A percentile compares a stretch with the other conserved stretches of the same genome.
Conservation (phyloP, 2,113 vertebrate genomes). For the Rhinolophus sinicus region DNA sequence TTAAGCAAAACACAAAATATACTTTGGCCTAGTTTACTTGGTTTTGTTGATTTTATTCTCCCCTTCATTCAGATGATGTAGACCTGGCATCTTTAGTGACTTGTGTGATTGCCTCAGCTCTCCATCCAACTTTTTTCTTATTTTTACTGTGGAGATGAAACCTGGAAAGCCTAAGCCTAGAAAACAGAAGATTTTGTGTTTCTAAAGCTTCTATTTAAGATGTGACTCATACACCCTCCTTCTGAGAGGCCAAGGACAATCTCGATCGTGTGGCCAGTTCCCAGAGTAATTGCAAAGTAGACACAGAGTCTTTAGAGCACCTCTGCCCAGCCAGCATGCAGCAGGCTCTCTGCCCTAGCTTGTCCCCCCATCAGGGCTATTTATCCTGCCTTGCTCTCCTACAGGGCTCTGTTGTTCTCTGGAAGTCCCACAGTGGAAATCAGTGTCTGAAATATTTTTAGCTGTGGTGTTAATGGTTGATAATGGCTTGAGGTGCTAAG, state of each 20-base stretch:
- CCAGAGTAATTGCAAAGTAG: neutral
- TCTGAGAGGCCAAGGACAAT: neutral
- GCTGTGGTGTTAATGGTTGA: neutral
- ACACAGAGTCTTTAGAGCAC: neutral
- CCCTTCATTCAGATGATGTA: neutral
- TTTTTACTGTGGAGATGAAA: constrained; percentile 32
- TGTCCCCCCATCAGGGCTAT: neutral
- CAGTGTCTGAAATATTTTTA: neutral
- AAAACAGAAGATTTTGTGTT: constrained; percentile 43
- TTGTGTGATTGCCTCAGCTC: neutral
- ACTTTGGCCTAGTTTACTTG: constrained; percentile 1
- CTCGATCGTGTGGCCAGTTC: neutral
- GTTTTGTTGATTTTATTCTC: neutral
- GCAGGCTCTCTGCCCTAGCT: neutral
- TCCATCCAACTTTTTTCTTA: neutral
- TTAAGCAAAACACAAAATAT: neutral
- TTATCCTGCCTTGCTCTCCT: neutral
- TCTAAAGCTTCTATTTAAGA: constrained; percentile 47
- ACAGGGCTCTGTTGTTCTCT: neutral
- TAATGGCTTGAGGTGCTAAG: constrained; percentile 11
- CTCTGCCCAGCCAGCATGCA: neutral
- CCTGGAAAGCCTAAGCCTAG: neutral
- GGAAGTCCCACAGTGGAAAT: neutral
- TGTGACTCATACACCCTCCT: neutral
- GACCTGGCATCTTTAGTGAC: neutral